A percentile compares a stretch with the other conserved stretches of the same genome.
These are phyloP conservation scores for Drosophila neotestacea DNA, from an alignment of 2,888 invertebrate genomes.

Conservation along the genomic window DNA sequence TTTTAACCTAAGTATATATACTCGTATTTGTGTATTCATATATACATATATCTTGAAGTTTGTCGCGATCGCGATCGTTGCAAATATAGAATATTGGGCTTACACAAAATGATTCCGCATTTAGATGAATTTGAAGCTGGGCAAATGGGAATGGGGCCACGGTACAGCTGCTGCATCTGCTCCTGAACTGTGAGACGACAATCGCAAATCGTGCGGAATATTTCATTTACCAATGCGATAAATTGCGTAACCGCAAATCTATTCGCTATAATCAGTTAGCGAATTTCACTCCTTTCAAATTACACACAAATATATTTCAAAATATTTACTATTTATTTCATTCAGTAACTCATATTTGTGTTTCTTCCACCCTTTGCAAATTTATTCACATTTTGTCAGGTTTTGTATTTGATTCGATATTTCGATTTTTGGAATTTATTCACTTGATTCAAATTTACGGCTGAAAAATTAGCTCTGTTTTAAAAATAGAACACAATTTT, in stretches of 20 bases:
- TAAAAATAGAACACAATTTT: conserved; percentile 82
- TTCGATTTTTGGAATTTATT: conserved; percentile 66
- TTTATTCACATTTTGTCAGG: conserved; percentile 15
- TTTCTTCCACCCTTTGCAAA: conserved; percentile 12
- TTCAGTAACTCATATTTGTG: conserved; percentile 57
- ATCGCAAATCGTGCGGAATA: conserved; percentile 46
- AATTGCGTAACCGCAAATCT: conserved; percentile 67
- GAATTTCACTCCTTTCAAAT: conserved; percentile 22
- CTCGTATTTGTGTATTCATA: conserved; percentile 1
- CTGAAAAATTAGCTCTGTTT: conserved; percentile 82
- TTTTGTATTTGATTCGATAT: conserved; percentile 28
- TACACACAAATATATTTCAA: not conserved
- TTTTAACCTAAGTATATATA: conserved; percentile 58
- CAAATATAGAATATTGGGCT: conserved; percentile 52
- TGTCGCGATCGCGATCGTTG: conserved; percentile 28
- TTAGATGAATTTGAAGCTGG: conserved; percentile 76
- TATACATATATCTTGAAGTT: not conserved
- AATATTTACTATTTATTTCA: conserved; percentile 14
- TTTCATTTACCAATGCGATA: conserved; percentile 62
- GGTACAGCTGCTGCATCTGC: conserved; percentile 57
- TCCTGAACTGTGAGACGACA: conserved; percentile 31
- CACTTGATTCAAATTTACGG: conserved; percentile 64
- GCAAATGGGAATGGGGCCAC: conserved; percentile 66
- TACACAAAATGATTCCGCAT: conserved; percentile 75
- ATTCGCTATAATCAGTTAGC: conserved; percentile 19